Conservation (phyloP, 2,113 vertebrate genomes). For the Puntigrus tetrazona region DNA sequence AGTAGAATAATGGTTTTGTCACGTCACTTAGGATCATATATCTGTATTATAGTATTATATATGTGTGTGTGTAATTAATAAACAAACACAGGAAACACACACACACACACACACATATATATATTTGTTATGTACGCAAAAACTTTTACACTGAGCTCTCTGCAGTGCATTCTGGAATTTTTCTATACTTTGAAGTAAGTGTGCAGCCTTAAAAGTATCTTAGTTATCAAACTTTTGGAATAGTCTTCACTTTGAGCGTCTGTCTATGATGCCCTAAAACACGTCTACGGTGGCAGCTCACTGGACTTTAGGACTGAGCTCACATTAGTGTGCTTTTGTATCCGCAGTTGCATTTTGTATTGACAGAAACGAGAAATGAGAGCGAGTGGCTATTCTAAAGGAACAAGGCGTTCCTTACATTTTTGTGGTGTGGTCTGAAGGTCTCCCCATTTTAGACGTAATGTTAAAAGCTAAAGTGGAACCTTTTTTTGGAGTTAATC, state of each 20-base stretch:
- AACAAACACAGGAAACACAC: too few relatives aligned
- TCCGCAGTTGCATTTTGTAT: not conserved
- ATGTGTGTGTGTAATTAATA: too few relatives aligned
- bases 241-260: not conserved
- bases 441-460: constrained; percentile 40
- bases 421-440: constrained; percentile 48
- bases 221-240: not conserved
- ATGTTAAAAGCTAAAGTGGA: constrained; percentile 37
- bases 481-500: not conserved
- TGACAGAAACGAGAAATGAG: constrained; percentile 18
- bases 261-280: not conserved
- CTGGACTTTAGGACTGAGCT: not conserved
- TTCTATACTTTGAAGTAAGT: not conserved
- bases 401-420: constrained; percentile 42
- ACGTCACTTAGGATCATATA: too few relatives aligned
- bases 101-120: too few relatives aligned
- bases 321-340: not conserved
- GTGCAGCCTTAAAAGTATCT: not conserved
- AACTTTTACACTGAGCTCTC: too few relatives aligned
- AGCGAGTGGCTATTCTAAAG: constrained; percentile 34
- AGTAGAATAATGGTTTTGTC: not conserved
- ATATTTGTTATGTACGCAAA: too few relatives aligned
- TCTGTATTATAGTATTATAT: too few relatives aligned
- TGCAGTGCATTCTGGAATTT: not conserved
- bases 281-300: not conserved